These are phyloP conservation scores for Alaudala cheleensis DNA, from an alignment of 2,113 vertebrate genomes.

Conservation along the genomic window DNA sequence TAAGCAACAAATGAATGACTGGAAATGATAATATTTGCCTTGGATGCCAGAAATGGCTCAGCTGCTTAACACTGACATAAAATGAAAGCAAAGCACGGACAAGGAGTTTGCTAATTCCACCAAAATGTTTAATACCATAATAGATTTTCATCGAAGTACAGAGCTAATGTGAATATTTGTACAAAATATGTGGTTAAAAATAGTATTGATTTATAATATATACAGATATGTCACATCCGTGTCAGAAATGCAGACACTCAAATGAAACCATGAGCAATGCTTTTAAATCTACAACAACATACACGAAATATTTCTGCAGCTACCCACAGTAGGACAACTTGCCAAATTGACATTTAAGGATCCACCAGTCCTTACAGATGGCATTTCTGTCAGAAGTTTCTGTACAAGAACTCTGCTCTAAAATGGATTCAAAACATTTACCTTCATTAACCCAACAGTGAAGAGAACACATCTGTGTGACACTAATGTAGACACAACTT, in stretches of 20 bases:
- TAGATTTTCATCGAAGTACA: slow-evolving; percentile 75
- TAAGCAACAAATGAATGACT: not conserved
- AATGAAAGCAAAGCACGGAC: not conserved
- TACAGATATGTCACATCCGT: slow-evolving; percentile 77
- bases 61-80: not conserved
- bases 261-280: slow-evolving; percentile 55
- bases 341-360: slow-evolving; percentile 33
- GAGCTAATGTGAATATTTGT: slow-evolving; percentile 78
- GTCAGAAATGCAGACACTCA: slow-evolving; percentile 69
- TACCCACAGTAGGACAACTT: slow-evolving; percentile 61
- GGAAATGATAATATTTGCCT: not conserved
- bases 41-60: not conserved
- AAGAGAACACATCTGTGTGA: slow-evolving; percentile 12
- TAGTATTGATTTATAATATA: slow-evolving; percentile 78
- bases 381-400: slow-evolving; percentile 9
- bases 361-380: not conserved
- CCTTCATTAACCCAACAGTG: not conserved
- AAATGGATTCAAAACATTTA: slow-evolving; percentile 43
- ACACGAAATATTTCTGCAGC: slow-evolving; percentile 64
- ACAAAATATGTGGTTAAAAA: slow-evolving; percentile 81
- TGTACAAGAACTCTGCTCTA: slow-evolving; percentile 13
- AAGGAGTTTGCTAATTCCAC: slow-evolving; percentile 55
- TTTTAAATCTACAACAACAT: slow-evolving; percentile 64
- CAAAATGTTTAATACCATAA: slow-evolving; percentile 75
- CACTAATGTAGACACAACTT: not conserved